Percentiles rank a stretch among this genome's conserved stretches.
Evolutionary conservation across 1,140 invertebrate genomes (phyloP).

Genomic region (Caenorhabditis briggsae): DNA sequence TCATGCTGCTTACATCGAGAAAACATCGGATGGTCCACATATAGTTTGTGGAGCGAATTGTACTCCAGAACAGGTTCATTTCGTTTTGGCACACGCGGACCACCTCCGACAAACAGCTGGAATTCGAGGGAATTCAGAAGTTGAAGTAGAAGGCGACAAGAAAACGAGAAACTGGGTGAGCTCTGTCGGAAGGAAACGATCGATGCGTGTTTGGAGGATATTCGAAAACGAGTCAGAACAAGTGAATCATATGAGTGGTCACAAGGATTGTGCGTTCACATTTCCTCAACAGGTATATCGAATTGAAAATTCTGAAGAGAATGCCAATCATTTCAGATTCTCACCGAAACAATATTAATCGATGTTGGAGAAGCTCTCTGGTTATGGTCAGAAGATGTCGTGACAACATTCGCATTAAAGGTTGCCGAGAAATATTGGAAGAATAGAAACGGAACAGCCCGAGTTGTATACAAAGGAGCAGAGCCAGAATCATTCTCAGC

Average conservation of each 20-base stretch:
- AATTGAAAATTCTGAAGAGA: not conserved
- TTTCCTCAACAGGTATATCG: conserved; percentile 45
- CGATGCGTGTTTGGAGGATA: conserved; percentile 52
- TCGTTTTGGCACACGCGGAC: not conserved
- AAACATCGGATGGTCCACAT: not conserved
- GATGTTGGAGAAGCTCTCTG: conserved; percentile 59
- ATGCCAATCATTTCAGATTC: not conserved
- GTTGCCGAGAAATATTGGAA: conserved; percentile 59
- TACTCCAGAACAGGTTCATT: conserved; percentile 14
- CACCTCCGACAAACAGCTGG: not conserved
- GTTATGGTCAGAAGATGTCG: conserved; percentile 61
- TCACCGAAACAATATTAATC: conserved; percentile 42
- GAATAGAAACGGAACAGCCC: conserved; percentile 46
- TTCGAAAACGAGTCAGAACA: conserved; percentile 56
- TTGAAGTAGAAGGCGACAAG: conserved; percentile 30
- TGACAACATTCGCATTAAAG: conserved; percentile 57
- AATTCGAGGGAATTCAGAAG: not conserved
- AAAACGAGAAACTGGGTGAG: conserved; percentile 19
- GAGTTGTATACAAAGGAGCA: conserved; percentile 53
- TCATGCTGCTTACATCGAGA: conserved; percentile 43
- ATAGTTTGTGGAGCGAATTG: conserved; percentile 27
- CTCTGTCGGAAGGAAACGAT: conserved; percentile 7
- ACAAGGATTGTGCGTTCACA: conserved; percentile 14
- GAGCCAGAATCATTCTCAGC: conserved; percentile 82
- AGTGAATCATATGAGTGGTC: conserved; percentile 1